Evolutionary conservation across 1,140 invertebrate species (phyloP).

Genomic region (Microvelia longipes): DNA sequence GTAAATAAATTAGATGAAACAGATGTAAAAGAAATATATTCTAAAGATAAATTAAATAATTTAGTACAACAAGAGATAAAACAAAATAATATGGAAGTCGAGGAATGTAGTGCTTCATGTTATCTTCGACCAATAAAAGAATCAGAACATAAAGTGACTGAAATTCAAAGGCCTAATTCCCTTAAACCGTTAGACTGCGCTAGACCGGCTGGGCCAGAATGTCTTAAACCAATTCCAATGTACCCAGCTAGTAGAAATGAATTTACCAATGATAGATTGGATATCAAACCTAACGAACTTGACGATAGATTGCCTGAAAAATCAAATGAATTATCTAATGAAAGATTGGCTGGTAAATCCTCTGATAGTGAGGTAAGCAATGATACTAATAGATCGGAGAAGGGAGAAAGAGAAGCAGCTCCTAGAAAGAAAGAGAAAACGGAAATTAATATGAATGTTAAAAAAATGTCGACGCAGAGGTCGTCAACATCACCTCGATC

Average conservation of each 20-base stretch:
- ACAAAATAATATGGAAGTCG: not conserved
- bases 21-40: not conserved
- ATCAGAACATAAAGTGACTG: not conserved
- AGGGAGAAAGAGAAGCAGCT: conserved; percentile 12
- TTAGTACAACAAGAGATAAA: not conserved
- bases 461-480: not conserved
- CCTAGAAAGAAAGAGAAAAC: conserved; percentile 31
- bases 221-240: not conserved
- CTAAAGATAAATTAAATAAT: not conserved
- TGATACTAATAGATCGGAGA: conserved; percentile 18
- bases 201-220: not conserved
- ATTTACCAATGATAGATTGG: no score
- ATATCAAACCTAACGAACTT: no score
- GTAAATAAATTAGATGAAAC: not conserved
- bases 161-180: not conserved
- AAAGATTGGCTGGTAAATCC: no score
- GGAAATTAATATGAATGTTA: conserved; percentile 26
- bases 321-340: no score
- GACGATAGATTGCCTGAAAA: no score
- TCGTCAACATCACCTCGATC: not conserved
- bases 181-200: not conserved
- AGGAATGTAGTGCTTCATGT: not conserved
- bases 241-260: no score
- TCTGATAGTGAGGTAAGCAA: conserved; percentile 12
- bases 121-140: not conserved